Percentiles rank a stretch among this genome's conserved stretches.
phyloP scores from a whole-genome alignment of 2,113 vertebrate species.

The Chaenogobius annularis region DNA sequence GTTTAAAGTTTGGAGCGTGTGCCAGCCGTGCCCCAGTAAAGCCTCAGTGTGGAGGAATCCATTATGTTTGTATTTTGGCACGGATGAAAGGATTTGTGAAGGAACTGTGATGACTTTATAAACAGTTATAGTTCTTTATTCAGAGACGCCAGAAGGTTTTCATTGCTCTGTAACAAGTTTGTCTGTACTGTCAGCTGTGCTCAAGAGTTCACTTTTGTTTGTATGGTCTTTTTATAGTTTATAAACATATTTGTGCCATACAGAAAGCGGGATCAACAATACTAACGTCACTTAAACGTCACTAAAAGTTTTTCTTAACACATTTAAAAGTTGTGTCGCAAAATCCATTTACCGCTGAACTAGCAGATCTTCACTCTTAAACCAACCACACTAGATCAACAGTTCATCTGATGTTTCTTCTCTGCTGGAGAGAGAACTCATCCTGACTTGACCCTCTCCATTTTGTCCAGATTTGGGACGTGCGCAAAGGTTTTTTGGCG shows the following conservation, averaged over 20 bases:
- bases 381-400: too few relatives aligned
- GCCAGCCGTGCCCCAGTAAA: constrained; percentile 71
- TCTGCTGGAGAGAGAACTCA: too few relatives aligned
- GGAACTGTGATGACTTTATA: constrained; percentile 71
- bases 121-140: constrained; percentile 71
- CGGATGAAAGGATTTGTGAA: constrained; percentile 64
- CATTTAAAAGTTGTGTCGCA: neutral
- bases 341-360: too few relatives aligned
- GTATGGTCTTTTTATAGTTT: constrained; percentile 6
- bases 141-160: constrained; percentile 60
- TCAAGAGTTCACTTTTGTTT: constrained; percentile 42
- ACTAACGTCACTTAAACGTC: too few relatives aligned
- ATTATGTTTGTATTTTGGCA: constrained; percentile 73
- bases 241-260: neutral
- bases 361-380: too few relatives aligned
- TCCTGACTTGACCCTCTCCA: too few relatives aligned
- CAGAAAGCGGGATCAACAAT: neutral
- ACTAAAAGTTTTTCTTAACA: neutral
- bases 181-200: constrained; percentile 42
- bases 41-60: constrained; percentile 66
- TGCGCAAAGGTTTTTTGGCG: neutral
- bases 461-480: neutral
- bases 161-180: constrained; percentile 50
- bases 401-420: too few relatives aligned
- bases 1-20: constrained; percentile 73